Base-by-base conservation (phyloP, 1,140 invertebrate species). In the Pachypeltis micranthus region DNA sequence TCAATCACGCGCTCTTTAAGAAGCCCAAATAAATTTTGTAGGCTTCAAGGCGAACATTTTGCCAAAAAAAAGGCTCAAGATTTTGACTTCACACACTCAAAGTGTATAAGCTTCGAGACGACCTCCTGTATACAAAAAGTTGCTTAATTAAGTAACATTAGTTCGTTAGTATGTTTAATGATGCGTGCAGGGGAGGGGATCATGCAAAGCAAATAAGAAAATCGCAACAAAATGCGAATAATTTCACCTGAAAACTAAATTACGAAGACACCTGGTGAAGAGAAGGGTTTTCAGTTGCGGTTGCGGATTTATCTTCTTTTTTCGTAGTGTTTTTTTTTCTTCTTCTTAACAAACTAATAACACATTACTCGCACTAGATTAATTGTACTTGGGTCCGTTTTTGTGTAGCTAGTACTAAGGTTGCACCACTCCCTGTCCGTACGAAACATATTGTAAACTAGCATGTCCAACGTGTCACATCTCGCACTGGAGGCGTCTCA, bases 231-330 rank as follows among this genome's bases (percentile, higher is more conserved):
- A n/a, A 39, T 10, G 21, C 12, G 21, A 51, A n/a, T 4, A 47
- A 23, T 25, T 39, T 61, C 25, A 61, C 59, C 59, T 61, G 2
- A 24, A 61, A 61, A 39, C n/a, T 61, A 61, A 29, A 19, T 61
- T 44, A 39, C 39, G 59, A 61, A 61, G 59, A 61, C 59, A 29
- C 21, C n/a, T 47, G 59, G 59, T 61, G 59, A 3, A 61, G 59
- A 61, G 59, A 61, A 61, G 59, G 59, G 31, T 39, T 3, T 25
- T 61, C 59, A 61, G 59, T 61, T 61, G 59, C 59, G 59, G 59
- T 44, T 24, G 25, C 31, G 59, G 59, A 61, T 47, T 44, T 10
- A 10, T 51, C 19, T 10, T 4, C 23, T 51, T 21, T 21, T 51
- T 51, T 39, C 16, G n/a, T n/a, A n/a, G n/a, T n/a, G n/a, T 14